Percentiles rank a stretch among this genome's conserved stretches.
These are phyloP conservation scores for Alces alces DNA, from an alignment of 2,113 vertebrate species.

Conservation along the genomic window DNA sequence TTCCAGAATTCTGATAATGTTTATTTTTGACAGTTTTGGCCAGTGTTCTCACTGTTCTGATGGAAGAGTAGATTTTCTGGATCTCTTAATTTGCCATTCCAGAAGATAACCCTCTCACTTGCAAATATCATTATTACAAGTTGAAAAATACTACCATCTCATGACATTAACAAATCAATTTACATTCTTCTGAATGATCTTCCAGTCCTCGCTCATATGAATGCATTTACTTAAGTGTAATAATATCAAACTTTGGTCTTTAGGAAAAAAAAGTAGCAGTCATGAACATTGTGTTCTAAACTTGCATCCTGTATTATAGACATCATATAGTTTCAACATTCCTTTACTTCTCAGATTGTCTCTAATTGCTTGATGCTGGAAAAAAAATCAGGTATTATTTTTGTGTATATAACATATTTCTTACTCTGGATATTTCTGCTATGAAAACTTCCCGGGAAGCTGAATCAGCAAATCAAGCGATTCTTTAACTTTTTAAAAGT, in stretches of 20 bases:
- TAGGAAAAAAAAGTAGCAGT: neutral
- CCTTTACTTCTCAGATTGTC: neutral
- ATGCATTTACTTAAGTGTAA: neutral
- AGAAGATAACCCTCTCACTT: neutral
- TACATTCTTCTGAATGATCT: neutral
- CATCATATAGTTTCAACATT: neutral
- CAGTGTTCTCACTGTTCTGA: neutral
- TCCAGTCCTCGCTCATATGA: neutral
- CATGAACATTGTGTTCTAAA: neutral
- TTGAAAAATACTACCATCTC: neutral
- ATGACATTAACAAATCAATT: neutral
- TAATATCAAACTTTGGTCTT: neutral
- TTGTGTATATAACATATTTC: neutral
- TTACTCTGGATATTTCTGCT: neutral
- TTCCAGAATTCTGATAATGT: neutral
- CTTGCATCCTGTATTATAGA: neutral
- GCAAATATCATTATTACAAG: neutral
- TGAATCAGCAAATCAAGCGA: neutral
- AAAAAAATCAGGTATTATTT: neutral
- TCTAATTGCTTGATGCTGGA: neutral
- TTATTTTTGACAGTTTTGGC: neutral
- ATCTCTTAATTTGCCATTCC: neutral
- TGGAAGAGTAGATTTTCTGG: neutral
- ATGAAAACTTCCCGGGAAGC: neutral
- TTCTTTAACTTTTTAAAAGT: neutral